Base-by-base conservation (phyloP, 1,140 invertebrate species). In the Lordiphosa stackelbergi region DNA sequence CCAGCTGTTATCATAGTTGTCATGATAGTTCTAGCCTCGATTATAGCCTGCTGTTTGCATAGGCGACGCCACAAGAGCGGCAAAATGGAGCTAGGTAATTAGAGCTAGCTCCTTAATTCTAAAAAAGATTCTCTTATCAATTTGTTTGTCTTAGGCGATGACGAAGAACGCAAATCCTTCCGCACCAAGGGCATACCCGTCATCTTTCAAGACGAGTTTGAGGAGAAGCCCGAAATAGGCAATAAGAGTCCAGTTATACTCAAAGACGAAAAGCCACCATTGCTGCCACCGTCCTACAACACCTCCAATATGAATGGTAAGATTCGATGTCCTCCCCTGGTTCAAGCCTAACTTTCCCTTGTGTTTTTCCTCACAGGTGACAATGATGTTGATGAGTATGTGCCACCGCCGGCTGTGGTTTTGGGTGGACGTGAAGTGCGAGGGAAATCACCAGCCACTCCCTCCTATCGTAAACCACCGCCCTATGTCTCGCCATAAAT, bases 151-250 rank as follows among this genome's bases (percentile, higher is more conserved):
- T 43, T 8, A 87, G 91, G 91, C 12, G 91, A 94, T 66, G 94
- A 95, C 65, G 94, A 95, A 72, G 94, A 94, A 71, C 90, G 93
- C 42, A 92, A 93, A 88, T 93, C 91, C 48, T 97, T 96, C 88
- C 91, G 95, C 6, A 95, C 93, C 65, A 97, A 96, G 88, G 95
- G 41, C 95, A 81, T 97, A 71, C 97, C 97, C 1, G 95, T 98
- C 5, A 98, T 98, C 68, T 97, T 98, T 88, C 94, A 94, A 87
- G 96, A 98, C 88, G 97, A 98, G 86, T 89, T 97, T 9, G 95
- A 97, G 68, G 96, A 98, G 77, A 94, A 96, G 81, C 94, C 93
- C 1, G 94, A 94, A 87, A 92, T 94, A 28, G 93, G 93, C 24
- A 95, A 96, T 72, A 97, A 97, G 89, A 93, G 93, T 36, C 96